These are phyloP conservation scores for Bombus confusus DNA, from an alignment of 1,140 invertebrate species.

Conservation along the genomic window DNA sequence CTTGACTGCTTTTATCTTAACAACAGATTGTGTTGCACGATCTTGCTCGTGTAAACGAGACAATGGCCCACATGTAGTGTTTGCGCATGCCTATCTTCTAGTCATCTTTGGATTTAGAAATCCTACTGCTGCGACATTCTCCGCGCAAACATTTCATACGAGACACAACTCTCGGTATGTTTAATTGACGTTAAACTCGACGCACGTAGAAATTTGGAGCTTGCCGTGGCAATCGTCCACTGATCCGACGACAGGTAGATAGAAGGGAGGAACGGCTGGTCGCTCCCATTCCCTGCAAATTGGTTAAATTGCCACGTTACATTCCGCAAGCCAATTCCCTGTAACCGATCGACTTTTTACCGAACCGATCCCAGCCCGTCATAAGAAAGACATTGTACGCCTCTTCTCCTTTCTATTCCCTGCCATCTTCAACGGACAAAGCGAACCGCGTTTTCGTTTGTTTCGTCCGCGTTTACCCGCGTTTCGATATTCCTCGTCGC, in stretches of 20 bases:
- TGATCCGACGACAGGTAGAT: slow-evolving; percentile 33
- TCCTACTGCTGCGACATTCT: too few species aligned
- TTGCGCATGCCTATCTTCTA: too few species aligned
- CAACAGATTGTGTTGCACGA: too few species aligned
- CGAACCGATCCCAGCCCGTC: slow-evolving; percentile 4
- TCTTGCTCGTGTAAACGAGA: too few species aligned
- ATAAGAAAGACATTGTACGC: slow-evolving; percentile 53
- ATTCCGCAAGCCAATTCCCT: slow-evolving; percentile 41
- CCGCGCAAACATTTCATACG: too few species aligned
- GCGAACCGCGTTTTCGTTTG: background rate
- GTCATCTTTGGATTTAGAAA: too few species aligned
- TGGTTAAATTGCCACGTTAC: slow-evolving; percentile 55
- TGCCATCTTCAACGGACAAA: slow-evolving; percentile 15
- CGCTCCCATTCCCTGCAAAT: slow-evolving; percentile 45
- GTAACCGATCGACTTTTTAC: slow-evolving; percentile 50
- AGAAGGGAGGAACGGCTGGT: slow-evolving; percentile 13
- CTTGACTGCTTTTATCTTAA: too few species aligned
- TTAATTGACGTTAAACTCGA: slow-evolving; percentile 1
- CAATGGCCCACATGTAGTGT: too few species aligned
- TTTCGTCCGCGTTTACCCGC: background rate
- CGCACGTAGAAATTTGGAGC: background rate
- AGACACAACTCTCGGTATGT: too few species aligned
- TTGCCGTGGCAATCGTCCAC: slow-evolving; percentile 7
- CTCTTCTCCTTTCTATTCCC: slow-evolving; percentile 3
- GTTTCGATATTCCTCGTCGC: slow-evolving; percentile 6